phyloP scores from a whole-genome alignment of 2,797 vertebrate species.

The Tokudaia muenninki region DNA sequence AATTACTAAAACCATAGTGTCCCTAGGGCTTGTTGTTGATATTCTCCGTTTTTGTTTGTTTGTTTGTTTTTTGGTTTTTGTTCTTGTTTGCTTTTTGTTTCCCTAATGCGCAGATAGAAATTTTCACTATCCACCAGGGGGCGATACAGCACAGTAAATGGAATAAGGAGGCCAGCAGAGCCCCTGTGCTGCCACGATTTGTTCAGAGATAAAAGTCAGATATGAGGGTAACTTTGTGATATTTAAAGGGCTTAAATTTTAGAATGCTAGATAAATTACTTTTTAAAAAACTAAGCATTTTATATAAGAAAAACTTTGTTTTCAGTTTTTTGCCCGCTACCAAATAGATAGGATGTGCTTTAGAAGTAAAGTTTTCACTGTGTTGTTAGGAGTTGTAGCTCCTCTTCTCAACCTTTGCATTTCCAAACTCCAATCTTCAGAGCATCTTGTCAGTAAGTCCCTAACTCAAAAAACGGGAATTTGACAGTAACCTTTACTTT shows the following conservation, averaged over 20 bases:
- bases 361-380: not conserved
- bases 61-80: not conserved
- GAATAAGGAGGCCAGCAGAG: not conserved
- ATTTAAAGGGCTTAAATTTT: conserved; percentile 80
- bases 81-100: not conserved
- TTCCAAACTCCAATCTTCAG: not conserved
- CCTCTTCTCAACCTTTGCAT: not conserved
- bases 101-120: not conserved
- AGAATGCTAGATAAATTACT: conserved; percentile 76
- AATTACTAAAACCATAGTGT: not conserved
- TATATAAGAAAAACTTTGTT: conserved; percentile 74
- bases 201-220: not conserved
- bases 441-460: not conserved
- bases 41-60: too few species aligned
- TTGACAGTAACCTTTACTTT: not conserved
- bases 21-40: not conserved
- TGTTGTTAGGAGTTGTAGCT: not conserved
- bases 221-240: conserved; percentile 70
- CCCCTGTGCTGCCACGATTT: not conserved
- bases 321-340: conserved; percentile 52
- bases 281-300: conserved; percentile 80
- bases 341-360: conserved; percentile 19
- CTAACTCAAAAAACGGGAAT: conserved; percentile 10
- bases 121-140: not conserved
- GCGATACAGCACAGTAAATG: not conserved